A percentile compares a stretch with the other conserved stretches of the same genome.
These are phyloP conservation scores for Sebastes variabilis DNA, from an alignment of 2,797 vertebrate genomes.

Conservation along the genomic window DNA sequence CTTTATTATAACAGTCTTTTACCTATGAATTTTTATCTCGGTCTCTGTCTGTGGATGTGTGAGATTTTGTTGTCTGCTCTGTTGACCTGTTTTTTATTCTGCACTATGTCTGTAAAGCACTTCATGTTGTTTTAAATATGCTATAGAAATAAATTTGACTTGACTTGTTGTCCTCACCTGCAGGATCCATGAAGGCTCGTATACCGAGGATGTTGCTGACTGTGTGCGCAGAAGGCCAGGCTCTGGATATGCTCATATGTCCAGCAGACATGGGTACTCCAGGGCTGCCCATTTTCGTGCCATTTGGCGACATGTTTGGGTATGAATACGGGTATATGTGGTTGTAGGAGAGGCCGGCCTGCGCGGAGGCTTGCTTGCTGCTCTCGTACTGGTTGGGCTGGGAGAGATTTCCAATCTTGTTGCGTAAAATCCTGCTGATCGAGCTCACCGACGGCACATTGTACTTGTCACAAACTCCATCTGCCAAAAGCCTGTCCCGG, in stretches of 20 bases:
- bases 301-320: constrained; percentile 88
- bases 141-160: too few species aligned
- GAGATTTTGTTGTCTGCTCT: too few species aligned
- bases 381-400: constrained; percentile 89
- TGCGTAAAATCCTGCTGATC: constrained; percentile 96
- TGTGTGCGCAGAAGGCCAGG: constrained; percentile 96
- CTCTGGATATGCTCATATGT: constrained; percentile 90
- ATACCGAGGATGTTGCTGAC: constrained; percentile 98
- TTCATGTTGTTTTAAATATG: too few species aligned
- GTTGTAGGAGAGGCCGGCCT: constrained; percentile 89
- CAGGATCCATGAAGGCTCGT: constrained; percentile 94
- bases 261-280: constrained; percentile 86
- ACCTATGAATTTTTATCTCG: too few species aligned
- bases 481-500: constrained; percentile 94
- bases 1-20: too few species aligned
- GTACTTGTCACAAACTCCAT: constrained; percentile 98
- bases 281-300: constrained; percentile 86
- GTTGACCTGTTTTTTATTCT: too few species aligned
- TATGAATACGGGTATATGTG: constrained; percentile 96
- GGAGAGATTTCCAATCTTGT: constrained; percentile 95
- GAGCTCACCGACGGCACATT: constrained; percentile 98
- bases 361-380: constrained; percentile 86
- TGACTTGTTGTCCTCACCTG: constrained; percentile 75
- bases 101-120: too few species aligned
- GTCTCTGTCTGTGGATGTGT: too few species aligned